Evolutionary conservation across 35 echinoderm and acorn worm genomes (phyloP), one percentile per base, ranked within the genome.

Genomic region (Amphiura filiformis): DNA sequence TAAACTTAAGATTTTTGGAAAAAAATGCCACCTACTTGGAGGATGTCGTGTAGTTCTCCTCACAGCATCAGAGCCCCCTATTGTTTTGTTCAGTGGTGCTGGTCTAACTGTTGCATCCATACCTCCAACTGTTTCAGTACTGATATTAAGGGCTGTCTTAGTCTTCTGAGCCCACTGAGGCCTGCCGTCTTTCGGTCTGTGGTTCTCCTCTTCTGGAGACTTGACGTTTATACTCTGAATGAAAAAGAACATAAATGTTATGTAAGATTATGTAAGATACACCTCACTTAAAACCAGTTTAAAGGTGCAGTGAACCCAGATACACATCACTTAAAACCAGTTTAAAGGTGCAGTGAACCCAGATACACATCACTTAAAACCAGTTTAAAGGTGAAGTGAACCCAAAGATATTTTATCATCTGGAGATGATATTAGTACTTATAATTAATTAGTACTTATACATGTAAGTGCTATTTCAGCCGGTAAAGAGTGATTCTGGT

Each of bases 1-100:
- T n/a, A n/a, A n/a, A n/a, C n/a, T n/a, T n/a, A n/a, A n/a, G n/a
- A n/a, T n/a, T n/a, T n/a, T n/a, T n/a, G n/a, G n/a, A n/a, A n/a
- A n/a, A n/a, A n/a, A n/a, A n/a, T n/a, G n/a, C n/a, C n/a, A 91
- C 93, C 82, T 89, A 95, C 93, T 88, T 36, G 93, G 89, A 61
- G 75, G 44, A 57, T 95, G 85, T 65, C 89, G 38, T 20, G 87
- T 85, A n/a, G 93, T 88, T 56, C 93, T 83, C 31, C 56, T 88
- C 18, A 91, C 83, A 13, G 83, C 89, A n/a, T 79, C 76, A 3
- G 89, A 84, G 41, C 84, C 36, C 35, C 76, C 57, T 14, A 83
- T 34, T 28, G 85, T 80, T 30, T 85, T 84, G 7, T 85, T 70
- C 26, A 95, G 81, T 23, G 93, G 93, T 39, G 65, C 84, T 20